phyloP scores from a whole-genome alignment of 2,888 invertebrate genomes.

The Zele albiditarsus region DNA sequence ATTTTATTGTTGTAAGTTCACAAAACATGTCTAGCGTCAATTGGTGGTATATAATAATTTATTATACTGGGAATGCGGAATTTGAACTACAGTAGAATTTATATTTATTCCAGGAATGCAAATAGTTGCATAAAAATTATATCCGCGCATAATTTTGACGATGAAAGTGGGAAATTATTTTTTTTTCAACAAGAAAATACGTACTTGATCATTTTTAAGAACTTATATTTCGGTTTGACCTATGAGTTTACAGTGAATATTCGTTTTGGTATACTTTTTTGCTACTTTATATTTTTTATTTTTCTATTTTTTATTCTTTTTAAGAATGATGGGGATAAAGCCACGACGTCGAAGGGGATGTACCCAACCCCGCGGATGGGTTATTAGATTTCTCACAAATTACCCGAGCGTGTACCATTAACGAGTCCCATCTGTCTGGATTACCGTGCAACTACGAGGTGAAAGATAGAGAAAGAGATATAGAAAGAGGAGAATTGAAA shows the following conservation, averaged over 20 bases:
- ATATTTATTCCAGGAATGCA: no score
- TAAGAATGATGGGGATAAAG: not conserved
- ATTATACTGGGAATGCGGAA: no score
- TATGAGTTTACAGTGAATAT: not conserved
- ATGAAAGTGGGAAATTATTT: no score
- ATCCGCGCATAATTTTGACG: no score
- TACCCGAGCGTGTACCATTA: conserved; percentile 66
- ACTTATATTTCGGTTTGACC: not conserved
- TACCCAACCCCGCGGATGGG: conserved; percentile 42
- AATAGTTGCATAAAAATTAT: no score
- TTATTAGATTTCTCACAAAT: conserved; percentile 69
- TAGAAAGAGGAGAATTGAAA: not conserved
- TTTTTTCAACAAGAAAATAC: no score
- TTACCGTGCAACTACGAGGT: conserved; percentile 52
- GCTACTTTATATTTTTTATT: not conserved
- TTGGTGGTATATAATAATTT: no score
- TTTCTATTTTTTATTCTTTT: not conserved
- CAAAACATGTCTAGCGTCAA: no score
- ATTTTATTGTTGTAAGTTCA: no score
- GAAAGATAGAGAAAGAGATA: not conserved
- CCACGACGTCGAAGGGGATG: conserved; percentile 19
- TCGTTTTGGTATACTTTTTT: no score
- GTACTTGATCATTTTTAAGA: no score
- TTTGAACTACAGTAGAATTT: no score
- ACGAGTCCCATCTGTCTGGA: conserved; percentile 66